Evolutionary conservation across 2,888 invertebrate genomes (phyloP), one percentile per base, ranked within the genome.

Genomic region (Noctua pronuba): DNA sequence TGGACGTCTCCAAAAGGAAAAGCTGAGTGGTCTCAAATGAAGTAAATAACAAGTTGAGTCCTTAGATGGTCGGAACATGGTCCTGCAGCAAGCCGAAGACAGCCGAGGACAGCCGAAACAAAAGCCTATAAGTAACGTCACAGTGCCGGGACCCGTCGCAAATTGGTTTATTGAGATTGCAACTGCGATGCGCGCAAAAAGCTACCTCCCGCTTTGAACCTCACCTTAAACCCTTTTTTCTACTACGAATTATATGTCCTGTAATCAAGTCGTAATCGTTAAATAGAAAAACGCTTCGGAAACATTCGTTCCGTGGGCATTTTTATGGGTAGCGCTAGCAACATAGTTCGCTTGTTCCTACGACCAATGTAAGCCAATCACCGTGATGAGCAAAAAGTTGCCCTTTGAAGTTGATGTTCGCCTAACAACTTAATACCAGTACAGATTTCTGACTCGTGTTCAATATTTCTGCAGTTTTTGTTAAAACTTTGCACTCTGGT

Each of bases 141-240:
- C 82, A 75, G 84, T 85, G 87, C 82, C 81, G 73, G 86, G 86
- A 85, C 89, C 92, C 91, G 90, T 93, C 93, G 92, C 94, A 94
- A 95, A 95, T 95, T 95, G 95, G 94, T 95, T 95, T 95, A 95
- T 95, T 94, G 95, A 93, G 94, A 94, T 93, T 93, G 94, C 92
- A 92, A 90, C 92, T 83, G 89, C 92, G 91, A 91, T 92, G 91
- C 87, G 86, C 90, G 90, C 90, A 93, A 92, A 91, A 91, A 92
- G 87, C 74, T 73, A 69, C 77, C 80, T 83, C 86, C 90, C 88
- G 77, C 89, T 88, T 89, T 80, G 84, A 76, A 88, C 83, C 79
- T 81, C 70, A 77, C 69, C 79, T 80, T 82, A 75, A 79, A 78
- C 74, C 80, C 85, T 80, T 87, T 87, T 87, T 77, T 79, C 68